Conservation (phyloP, 2,113 vertebrate species). For the Cacatua alba region DNA sequence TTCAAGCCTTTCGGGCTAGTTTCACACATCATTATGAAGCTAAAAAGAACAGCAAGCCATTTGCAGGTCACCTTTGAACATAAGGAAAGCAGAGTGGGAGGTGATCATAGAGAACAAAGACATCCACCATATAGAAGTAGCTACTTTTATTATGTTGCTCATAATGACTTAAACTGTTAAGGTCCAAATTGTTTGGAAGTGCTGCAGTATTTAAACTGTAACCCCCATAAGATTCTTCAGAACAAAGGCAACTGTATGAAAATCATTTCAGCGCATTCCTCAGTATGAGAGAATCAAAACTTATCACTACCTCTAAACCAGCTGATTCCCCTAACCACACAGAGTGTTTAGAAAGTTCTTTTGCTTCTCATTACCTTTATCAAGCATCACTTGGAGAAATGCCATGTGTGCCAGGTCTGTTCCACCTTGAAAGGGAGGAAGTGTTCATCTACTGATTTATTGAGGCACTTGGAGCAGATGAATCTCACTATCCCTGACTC, state of each 20-base stretch:
- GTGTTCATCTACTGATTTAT: background rate
- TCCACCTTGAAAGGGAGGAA: background rate
- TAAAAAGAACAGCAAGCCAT: constrained; percentile 19
- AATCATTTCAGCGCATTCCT: background rate
- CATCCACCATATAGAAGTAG: background rate
- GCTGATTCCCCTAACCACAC: background rate
- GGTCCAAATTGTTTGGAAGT: background rate
- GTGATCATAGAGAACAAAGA: constrained; percentile 46
- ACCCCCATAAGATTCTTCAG: background rate
- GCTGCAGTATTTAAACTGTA: background rate
- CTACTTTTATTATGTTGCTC: background rate
- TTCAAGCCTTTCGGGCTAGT: constrained; percentile 62
- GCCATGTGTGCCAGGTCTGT: background rate
- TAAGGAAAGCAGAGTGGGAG: background rate
- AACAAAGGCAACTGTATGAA: background rate
- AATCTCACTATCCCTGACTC: background rate
- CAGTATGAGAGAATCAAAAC: background rate
- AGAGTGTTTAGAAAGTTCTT: background rate
- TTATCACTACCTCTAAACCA: background rate
- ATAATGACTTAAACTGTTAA: background rate
- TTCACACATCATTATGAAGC: constrained; percentile 52
- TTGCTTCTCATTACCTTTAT: background rate
- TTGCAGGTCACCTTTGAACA: constrained; percentile 66
- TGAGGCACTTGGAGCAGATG: background rate
- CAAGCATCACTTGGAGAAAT: background rate